Evolutionary conservation across 2,888 invertebrate species (phyloP), one percentile per base, ranked within the genome.

Genomic region (Zonitis immaculata): DNA sequence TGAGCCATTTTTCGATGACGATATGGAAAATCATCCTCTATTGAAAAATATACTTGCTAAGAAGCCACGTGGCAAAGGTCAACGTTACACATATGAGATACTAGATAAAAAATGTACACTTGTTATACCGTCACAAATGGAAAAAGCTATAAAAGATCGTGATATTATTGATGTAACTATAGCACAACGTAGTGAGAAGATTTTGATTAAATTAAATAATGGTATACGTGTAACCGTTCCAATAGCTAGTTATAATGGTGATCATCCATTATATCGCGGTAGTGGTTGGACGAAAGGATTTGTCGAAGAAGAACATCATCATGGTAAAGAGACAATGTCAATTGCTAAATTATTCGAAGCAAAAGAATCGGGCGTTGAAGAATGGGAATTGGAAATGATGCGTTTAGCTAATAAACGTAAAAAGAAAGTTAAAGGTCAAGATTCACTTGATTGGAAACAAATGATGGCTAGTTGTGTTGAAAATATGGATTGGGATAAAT

Each of bases 121-220:
- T 58, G 86, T 89, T 44, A 82, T 89, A 64, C 83, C 85, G 2
- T 83, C 86, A 47, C 82, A 82, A 59, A 79, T 89, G 74, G 89
- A 89, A 72, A 85, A 84, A 14, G 87, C 88, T 2, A 84, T 89
- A 46, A 79, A 87, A 42, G 87, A 88, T 63, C 87, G 86, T 60
- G 87, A 88, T 62, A 85, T 89, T 39, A 79, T 83, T 57, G 88
- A 88, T 66, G 84, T 89, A 5, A 86, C 87, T 82, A 77, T 89
- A 30, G 87, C 88, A 7, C 85, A 87, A 66, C 83, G 87, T 67
- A 84, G 85, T 52, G 88, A 88, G 69, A 87, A 85, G 51, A 82
- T 88, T 57, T 75, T 88, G 6, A 79, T 88, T 22, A 83, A 86
- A 74, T 78, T 86, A 62, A 82, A 82, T 65, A 83, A 86, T 61